A percentile compares a stretch with the other conserved stretches of the same genome.
Conservation (phyloP, 2,797 vertebrate species). For the Characodon lateralis region DNA sequence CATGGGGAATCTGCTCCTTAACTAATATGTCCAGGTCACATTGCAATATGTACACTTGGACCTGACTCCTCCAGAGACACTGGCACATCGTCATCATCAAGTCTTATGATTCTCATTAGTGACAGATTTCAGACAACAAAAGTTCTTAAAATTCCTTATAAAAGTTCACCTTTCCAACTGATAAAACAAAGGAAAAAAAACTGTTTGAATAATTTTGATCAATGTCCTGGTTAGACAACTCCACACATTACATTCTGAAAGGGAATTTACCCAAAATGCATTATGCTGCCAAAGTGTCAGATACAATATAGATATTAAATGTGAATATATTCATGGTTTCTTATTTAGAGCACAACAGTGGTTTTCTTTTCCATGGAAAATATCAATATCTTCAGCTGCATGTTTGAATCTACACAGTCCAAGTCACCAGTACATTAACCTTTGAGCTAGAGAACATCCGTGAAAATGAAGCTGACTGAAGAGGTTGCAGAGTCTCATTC, state of each 20-base stretch:
- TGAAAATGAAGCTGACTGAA: background rate
- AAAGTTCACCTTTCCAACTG: background rate
- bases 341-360: background rate
- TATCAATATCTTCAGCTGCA: background rate
- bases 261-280: background rate
- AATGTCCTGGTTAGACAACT: background rate
- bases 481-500: background rate
- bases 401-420: background rate
- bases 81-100: constrained; percentile 32
- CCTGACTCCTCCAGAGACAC: constrained; percentile 52
- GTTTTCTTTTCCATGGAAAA: background rate
- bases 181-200: background rate
- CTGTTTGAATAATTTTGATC: too few relatives aligned
- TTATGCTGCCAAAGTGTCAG: background rate
- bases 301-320: background rate
- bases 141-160: background rate
- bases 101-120: constrained; percentile 42
- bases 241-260: background rate
- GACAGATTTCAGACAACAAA: constrained; percentile 8
- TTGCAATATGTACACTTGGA: constrained; percentile 1
- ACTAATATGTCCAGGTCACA: background rate
- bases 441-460: background rate
- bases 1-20: background rate
- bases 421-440: background rate
- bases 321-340: background rate